Base-by-base conservation (phyloP, 2,888 invertebrate species). In the Tenthredo distinguenda region DNA sequence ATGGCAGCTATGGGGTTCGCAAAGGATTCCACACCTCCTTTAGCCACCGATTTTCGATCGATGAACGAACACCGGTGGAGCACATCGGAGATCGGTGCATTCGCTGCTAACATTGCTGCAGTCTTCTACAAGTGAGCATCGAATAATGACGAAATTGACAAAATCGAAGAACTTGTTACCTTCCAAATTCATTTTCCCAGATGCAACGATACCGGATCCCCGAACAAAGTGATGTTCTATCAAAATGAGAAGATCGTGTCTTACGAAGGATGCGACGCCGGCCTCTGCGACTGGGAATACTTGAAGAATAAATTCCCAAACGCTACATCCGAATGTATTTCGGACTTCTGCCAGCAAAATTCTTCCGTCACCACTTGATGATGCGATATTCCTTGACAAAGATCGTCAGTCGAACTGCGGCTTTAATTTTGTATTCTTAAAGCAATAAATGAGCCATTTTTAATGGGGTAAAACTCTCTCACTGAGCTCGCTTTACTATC, bases 201-300 rank as follows among this genome's bases (percentile, higher is more conserved):
- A 90, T 96, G 96, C 91, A 90, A 89, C 83, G 72, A 40, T n/a
- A 89, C 88, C 1, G 86, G 86, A 7, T 87, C 89, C 71, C 94
- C 94, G 85, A 94, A 95, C 91, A 95, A 95, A 90, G 95, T 95
- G 0, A 95, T 97, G 90, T 97, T 97, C 93, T 95, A 96, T 88
- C 94, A 96, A 86, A 96, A 97, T 90, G 97, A 97, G 92, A 95
- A 95, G 72, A 96, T 96, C 0, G 95, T 97, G 79, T 94, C 95
- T 85, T 93, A 96, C 65, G 95, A 96, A 0, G 96, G 96, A 84
- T 98, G 98, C 91, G 94, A 96, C 12, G 97, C 96, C 0, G 97
- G 97, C 0, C 95, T 97, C 0, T 98, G 98, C 93, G 96, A 96
- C 87, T 97, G 97, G 97, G 95, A 95, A 0, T 95, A 95, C 34